These are phyloP conservation scores for Regulus satrapa DNA, from an alignment of 2,113 vertebrate species.

Conservation along the genomic window DNA sequence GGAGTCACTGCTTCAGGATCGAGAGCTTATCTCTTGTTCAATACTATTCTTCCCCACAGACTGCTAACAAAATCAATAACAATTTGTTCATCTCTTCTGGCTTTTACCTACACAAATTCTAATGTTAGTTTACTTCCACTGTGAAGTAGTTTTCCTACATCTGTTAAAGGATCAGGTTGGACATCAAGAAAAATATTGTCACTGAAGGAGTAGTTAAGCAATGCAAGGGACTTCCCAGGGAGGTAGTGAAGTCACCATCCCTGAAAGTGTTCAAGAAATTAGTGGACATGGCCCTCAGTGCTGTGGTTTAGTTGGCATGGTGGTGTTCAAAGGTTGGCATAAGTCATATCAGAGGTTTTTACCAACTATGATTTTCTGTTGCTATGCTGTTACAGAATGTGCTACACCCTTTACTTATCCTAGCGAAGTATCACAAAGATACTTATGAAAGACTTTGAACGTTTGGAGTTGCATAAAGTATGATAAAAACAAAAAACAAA, in stretches of 20 bases:
- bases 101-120: not conserved
- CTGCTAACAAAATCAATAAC: not conserved
- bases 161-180: not conserved
- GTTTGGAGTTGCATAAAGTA: not conserved
- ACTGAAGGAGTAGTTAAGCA: not conserved
- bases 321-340: not conserved
- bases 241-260: not conserved
- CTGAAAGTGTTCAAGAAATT: not conserved
- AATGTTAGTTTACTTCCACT: not conserved
- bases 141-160: not conserved
- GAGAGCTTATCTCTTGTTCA: not conserved
- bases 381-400: not conserved
- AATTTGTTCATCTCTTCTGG: not conserved
- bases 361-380: too few species aligned
- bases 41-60: not conserved
- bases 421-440: not conserved
- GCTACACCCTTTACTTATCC: not conserved
- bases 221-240: not conserved
- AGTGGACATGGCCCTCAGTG: accelerated
- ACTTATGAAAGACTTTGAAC: not conserved
- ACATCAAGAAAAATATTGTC: not conserved
- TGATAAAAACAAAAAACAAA: not conserved
- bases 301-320: not conserved
- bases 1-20: not conserved
- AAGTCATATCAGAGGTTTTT: not conserved